Evolutionary conservation across 2,113 vertebrate species (phyloP), one percentile per base, ranked within the genome.

Genomic region (Noctilio leporinus): DNA sequence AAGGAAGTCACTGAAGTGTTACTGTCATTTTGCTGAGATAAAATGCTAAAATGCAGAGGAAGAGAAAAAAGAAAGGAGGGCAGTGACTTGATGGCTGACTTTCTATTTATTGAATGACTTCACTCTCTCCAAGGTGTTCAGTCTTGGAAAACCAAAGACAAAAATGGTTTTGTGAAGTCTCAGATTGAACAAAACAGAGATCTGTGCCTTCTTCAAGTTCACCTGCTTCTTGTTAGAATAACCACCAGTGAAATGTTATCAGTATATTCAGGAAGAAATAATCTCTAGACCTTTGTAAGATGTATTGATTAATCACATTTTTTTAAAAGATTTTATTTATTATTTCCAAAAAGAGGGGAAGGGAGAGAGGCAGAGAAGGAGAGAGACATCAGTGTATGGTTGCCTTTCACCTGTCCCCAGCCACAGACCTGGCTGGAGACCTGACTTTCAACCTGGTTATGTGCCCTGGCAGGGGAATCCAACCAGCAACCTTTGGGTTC

Each of bases 1-100:
- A 95, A 95, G 72, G 84, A 86, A 55, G 49, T 76, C 80, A 88
- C 70, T 69, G 82, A 96, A 78, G 65, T 67, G 75, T 76, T 57
- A 35, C 55, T 64, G 83, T 89, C 62, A 38, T 94, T 89, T 72
- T 62, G 75, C 65, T 47, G 43, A 89, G 94, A 89, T 75, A 89
- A 94, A 87, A 86, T 85, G 81, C 67, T 62, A 82, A 22, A 88
- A 62, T 65, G 67, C 57, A 80, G 15, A 82, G 62, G 65, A 49
- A 81, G 64, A 62, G 55, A 62, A 64, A 57, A 73, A 69, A 43
- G 62, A 94, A 76, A 53, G 53, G 16, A 40, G 53, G 28, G 3
- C 35, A 62, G 30, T 2, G n/a, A 35, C 55, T 70, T 12, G 33
- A 26, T 64, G 55, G 55, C 53, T 77, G 24, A 20, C 38, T 22